Conservation (phyloP, 2,113 vertebrate species). For the Myotis yumanensis region DNA sequence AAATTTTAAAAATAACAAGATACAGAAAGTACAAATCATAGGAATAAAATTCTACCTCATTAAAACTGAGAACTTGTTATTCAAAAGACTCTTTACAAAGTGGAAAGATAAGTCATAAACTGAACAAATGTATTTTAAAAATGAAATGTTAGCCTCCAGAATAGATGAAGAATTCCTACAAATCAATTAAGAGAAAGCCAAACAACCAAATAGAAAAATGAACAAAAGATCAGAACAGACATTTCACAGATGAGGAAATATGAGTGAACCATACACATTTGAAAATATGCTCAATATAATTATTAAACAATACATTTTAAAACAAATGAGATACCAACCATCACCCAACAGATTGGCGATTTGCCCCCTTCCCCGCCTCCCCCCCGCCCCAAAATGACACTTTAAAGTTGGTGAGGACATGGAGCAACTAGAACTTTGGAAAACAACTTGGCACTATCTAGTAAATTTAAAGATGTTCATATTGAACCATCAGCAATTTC, state of each 20-base stretch:
- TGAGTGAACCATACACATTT: neutral
- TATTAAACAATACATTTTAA: neutral
- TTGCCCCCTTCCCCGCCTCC: neutral
- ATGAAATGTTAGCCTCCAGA: neutral
- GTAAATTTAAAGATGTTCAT: neutral
- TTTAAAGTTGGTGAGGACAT: neutral
- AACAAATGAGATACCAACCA: slow-evolving; percentile 7
- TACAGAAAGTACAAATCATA: slow-evolving; percentile 21
- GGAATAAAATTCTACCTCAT: slow-evolving; percentile 44
- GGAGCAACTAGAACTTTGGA: neutral
- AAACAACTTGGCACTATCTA: neutral
- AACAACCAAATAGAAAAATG: slow-evolving; percentile 23
- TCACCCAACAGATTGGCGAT: neutral
- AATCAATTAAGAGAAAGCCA: slow-evolving; percentile 11
- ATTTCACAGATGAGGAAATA: slow-evolving; percentile 24
- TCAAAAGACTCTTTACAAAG: neutral
- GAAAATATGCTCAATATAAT: slow-evolving; percentile 35
- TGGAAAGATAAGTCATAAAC: slow-evolving; percentile 19
- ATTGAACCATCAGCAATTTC: neutral
- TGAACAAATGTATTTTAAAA: neutral
- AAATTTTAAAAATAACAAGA: slow-evolving; percentile 20
- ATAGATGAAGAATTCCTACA: neutral
- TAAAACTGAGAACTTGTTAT: slow-evolving; percentile 50
- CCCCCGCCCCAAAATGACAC: neutral
- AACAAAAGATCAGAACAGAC: neutral